These are phyloP conservation scores for Muschampia plurimacula DNA, from an alignment of 2,888 invertebrate genomes.

Conservation along the genomic window DNA sequence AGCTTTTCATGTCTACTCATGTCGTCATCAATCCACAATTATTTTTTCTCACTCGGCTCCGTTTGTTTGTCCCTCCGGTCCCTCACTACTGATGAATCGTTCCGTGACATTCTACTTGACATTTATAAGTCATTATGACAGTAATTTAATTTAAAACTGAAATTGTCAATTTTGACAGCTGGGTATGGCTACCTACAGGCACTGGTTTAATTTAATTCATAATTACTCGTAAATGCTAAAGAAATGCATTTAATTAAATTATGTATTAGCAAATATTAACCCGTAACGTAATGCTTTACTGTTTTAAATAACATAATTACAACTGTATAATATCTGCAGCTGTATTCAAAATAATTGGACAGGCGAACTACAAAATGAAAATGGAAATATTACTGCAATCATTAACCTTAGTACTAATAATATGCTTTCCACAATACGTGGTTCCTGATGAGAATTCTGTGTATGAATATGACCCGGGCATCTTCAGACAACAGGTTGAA, in stretches of 20 bases:
- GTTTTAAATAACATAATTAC: background rate
- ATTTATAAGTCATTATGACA: too few species aligned
- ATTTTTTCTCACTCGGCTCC: too few species aligned
- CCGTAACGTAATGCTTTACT: background rate
- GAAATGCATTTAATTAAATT: background rate
- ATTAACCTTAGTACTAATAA: constrained; percentile 47
- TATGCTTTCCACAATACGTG: constrained; percentile 86
- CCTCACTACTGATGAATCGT: too few species aligned
- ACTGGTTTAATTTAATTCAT: background rate
- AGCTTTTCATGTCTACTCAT: too few species aligned
- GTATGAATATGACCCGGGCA: constrained; percentile 85
- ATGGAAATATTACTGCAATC: background rate
- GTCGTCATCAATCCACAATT: too few species aligned
- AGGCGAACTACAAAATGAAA: constrained; percentile 22
- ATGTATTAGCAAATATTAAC: background rate
- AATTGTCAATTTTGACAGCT: too few species aligned
- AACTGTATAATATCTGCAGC: background rate
- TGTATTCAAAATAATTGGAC: background rate
- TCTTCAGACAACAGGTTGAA: constrained; percentile 87
- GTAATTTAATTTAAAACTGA: too few species aligned
- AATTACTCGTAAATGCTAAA: background rate
- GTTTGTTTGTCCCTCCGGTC: too few species aligned
- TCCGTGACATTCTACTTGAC: too few species aligned
- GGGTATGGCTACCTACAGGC: too few species aligned
- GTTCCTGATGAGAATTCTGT: constrained; percentile 87